These are phyloP conservation scores for Orussus abietinus DNA, from an alignment of 1,140 invertebrate species.

Conservation along the genomic window DNA sequence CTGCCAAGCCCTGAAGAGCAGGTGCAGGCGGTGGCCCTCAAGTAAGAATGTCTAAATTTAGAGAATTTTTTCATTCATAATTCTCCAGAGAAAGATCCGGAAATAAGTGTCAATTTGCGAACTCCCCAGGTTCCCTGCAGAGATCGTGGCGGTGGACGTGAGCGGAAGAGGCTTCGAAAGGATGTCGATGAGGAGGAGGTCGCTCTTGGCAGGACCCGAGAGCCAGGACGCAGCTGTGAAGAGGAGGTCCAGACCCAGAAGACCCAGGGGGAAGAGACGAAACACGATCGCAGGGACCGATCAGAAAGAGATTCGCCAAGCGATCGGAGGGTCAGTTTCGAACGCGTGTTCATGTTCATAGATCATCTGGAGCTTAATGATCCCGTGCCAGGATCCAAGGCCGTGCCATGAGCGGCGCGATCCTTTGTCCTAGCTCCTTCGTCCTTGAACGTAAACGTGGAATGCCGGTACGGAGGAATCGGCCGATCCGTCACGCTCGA, in stretches of 20 bases:
- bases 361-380: too few relatives aligned
- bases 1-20: conserved; percentile 80
- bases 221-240: conserved; percentile 61
- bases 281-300: conserved; percentile 87
- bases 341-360: too few relatives aligned
- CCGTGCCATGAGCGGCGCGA: too few relatives aligned
- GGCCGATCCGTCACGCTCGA: conserved; percentile 27
- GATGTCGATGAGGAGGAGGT: conserved; percentile 78
- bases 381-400: too few relatives aligned
- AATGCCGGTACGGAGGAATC: conserved; percentile 17
- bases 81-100: not conserved
- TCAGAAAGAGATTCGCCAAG: conserved; percentile 79
- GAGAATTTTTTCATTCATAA: conserved; percentile 8
- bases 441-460: too few relatives aligned
- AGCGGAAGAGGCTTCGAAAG: conserved; percentile 80
- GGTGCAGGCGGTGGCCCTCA: conserved; percentile 71
- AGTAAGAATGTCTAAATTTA: conserved; percentile 58
- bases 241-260: conserved; percentile 67
- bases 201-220: conserved; percentile 57
- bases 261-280: conserved; percentile 75
- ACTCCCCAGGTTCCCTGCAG: conserved; percentile 80
- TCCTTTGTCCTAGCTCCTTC: too few relatives aligned
- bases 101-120: conserved; percentile 15
- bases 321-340: conserved; percentile 70
- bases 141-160: conserved; percentile 82